Conservation (phyloP, 2,113 vertebrate genomes). For the Osmerus eperlanus region DNA sequence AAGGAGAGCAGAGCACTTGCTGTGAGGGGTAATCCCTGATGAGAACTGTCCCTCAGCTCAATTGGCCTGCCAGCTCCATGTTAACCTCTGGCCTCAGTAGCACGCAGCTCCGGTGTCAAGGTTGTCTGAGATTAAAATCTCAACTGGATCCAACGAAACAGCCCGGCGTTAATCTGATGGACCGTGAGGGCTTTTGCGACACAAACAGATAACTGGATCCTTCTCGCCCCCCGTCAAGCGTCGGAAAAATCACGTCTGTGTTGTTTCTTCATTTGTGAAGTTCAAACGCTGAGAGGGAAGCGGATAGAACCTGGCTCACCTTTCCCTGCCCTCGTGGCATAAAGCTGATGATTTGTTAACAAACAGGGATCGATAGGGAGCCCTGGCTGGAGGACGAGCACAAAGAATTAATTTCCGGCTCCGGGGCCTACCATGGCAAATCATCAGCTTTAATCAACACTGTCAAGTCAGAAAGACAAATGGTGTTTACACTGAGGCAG, state of each 20-base stretch:
- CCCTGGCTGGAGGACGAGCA: conserved; percentile 59
- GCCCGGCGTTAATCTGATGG: conserved; percentile 58
- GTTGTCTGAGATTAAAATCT: conserved; percentile 61
- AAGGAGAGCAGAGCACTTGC: conserved; percentile 8
- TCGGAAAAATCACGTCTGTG: conserved; percentile 46
- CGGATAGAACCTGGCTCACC: conserved; percentile 40
- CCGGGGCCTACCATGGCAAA: conserved; percentile 60
- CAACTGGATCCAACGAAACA: conserved; percentile 47
- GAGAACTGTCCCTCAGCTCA: conserved; percentile 59
- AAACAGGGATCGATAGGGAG: conserved; percentile 65
- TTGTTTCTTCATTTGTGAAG: conserved; percentile 52
- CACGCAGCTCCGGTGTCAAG: conserved; percentile 47
- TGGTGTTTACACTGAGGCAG: conserved; percentile 61
- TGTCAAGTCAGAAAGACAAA: conserved; percentile 65
- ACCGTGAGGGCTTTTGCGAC: conserved; percentile 47
- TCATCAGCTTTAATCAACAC: conserved; percentile 69
- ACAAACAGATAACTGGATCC: conserved; percentile 54
- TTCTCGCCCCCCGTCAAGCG: neutral
- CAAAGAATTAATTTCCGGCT: conserved; percentile 71
- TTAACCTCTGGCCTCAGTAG: conserved; percentile 57
- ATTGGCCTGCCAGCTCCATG: conserved; percentile 52
- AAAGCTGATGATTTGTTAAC: conserved; percentile 64
- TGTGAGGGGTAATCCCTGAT: conserved; percentile 55
- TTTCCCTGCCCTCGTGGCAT: conserved; percentile 51
- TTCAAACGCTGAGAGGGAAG: conserved; percentile 54